Base-by-base conservation (phyloP, 2,797 vertebrate species). In the Ispidina picta region DNA sequence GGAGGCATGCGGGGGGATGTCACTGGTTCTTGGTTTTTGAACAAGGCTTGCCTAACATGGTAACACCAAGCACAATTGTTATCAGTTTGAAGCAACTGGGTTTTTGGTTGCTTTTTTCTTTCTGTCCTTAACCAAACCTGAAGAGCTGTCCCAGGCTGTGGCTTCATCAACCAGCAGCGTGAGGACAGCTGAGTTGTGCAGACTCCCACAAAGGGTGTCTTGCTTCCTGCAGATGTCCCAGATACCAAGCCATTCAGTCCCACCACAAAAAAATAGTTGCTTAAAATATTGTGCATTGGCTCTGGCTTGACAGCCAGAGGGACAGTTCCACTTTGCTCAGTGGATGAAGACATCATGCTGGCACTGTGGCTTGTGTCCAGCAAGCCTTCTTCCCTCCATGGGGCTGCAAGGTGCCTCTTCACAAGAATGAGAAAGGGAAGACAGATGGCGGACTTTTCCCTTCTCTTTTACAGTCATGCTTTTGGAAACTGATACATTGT, bases 201-300 rank as follows among this genome's bases (percentile, higher is more conserved):
- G 98, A 98, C 97, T 98, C 96, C 97, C 98, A 98, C 98, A 98
- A 98, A 98, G 97, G 97, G 97, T 97, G 97, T 97, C 98, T 98
- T 98, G 97, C 97, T 98, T 99, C 98, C 98, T 98, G 98, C 98
- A 98, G 98, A 98, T 99, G 98, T 98, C 98, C 98, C 98, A 98
- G 97, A 97, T 96, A 97, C 83, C 81, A 97, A 93, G 97, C 96
- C 97, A 95, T 96, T 96, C 78, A 91, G 98, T 98, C 97, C 98
- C 97, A 98, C 98, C 98, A 99, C 98, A 37, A 37, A 98, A 98
- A 98, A 96, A 93, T 41, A 96, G 92, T 96, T 98, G 89, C 89
- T 81, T 95, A 94, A 97, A 98, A 97, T 96, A 87, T 86, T 88
- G 76, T 76, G 71, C 81, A 87, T 88, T 97, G 95, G 92, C 91